Percentiles rank a stretch among this genome's conserved stretches.
Evolutionary conservation across 2,888 invertebrate genomes (phyloP).

Genomic region (Epinotia ramella): DNA sequence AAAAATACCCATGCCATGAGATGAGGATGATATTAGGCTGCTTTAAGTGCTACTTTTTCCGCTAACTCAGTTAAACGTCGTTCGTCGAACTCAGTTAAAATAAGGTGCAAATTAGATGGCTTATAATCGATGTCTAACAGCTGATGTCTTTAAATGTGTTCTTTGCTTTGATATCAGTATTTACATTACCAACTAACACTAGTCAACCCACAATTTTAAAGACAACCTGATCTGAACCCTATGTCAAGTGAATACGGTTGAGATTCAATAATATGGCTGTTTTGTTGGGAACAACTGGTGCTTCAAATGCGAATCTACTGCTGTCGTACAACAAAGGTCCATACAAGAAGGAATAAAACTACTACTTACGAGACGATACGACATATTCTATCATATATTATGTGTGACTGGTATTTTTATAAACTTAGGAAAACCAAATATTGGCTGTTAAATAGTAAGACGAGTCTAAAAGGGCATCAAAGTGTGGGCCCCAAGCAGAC

Average conservation of each 20-base stretch:
- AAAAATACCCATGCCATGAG: too few species aligned
- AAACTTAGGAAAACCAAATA: neutral
- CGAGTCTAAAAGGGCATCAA: constrained; percentile 57
- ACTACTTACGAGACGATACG: constrained; percentile 5
- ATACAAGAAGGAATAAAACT: constrained; percentile 39
- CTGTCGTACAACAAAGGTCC: constrained; percentile 38
- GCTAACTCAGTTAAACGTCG: too few species aligned
- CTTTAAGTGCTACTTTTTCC: neutral
- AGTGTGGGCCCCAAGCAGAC: constrained; percentile 79
- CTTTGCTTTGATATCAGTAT: constrained; percentile 11
- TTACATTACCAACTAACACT: constrained; percentile 16
- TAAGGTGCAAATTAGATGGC: constrained; percentile 12
- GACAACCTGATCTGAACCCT: constrained; percentile 10
- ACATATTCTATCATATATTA: neutral
- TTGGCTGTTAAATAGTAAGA: constrained; percentile 11
- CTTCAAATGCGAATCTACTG: constrained; percentile 61
- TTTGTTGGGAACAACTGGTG: constrained; percentile 60
- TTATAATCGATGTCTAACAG: constrained; percentile 8
- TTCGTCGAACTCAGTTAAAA: constrained; percentile 1
- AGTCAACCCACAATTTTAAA: constrained; percentile 1
- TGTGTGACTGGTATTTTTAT: neutral
- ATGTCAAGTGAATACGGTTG: constrained; percentile 3
- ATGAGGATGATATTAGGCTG: too few species aligned
- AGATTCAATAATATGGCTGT: neutral
- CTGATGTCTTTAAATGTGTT: constrained; percentile 10